Base-by-base conservation (phyloP, 2,888 invertebrate species). In the Megamerina dolium region DNA sequence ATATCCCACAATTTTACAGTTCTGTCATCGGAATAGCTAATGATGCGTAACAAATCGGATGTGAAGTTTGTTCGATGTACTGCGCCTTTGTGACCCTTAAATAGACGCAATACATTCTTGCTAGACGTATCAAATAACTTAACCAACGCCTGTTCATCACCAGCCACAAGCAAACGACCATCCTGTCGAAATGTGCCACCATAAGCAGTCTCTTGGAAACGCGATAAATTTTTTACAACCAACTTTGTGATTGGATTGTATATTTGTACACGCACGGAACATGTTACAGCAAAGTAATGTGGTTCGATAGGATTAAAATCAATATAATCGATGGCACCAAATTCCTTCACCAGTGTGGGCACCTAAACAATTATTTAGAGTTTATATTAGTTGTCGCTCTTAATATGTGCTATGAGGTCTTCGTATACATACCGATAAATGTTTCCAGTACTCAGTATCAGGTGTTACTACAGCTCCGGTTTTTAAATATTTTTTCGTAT, bases 21-120 rank as follows among this genome's bases (percentile, higher is more conserved):
- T 71, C 88, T 90, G 65, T 96, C 95, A 74, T 96, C 94, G 3
- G 92, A 88, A 65, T 87, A 94, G 56, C 92, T 91, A 2, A 85
- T 77, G 30, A 95, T 77, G 55, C 85, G 85, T 12, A 82, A 73
- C 61, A 85, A 83, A 59, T 87, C 85, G 23, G 81, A 76, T 14
- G 89, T 79, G 63, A 95, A 95, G 61, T 79, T 83, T 50, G 87
- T 83, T 49, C 91, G 77, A 66, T 92, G 92, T 55, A 82, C 85
- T 35, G 87, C 77, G 16, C 78, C 85, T 48, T 77, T 78, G 60
- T 93, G 93, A 0, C 90, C 92, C 61, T 85, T 85, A 62, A 94
- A 94, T 17, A 89, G 75, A 57, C 95, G 75, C 3, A 96, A 74
- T 17, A 89, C 77, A 63, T 82, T 85, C 64, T 87, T 90, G 3